Evolutionary conservation across 2,888 invertebrate species (phyloP).

Genomic region (Protonemura montana): DNA sequence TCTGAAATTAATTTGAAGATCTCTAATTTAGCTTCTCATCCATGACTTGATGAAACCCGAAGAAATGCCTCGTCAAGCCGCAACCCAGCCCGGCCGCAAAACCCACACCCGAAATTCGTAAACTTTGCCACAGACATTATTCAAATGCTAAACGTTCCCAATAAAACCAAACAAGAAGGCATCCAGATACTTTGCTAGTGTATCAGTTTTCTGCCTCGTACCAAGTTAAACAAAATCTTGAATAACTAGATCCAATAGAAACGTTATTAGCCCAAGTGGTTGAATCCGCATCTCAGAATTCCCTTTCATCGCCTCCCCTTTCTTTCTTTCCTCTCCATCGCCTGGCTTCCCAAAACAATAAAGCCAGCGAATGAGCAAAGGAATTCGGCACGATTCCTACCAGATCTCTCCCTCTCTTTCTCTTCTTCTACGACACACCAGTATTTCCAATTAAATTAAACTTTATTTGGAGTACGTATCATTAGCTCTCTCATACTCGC

Average conservation of each 20-base stretch:
- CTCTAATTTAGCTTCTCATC: slow-evolving; percentile 9
- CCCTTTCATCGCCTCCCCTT: background rate
- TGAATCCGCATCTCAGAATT: background rate
- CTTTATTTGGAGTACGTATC: slow-evolving; percentile 30
- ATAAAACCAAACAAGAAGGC: background rate
- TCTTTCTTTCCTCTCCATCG: background rate
- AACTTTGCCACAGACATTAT: background rate
- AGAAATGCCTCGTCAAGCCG: background rate
- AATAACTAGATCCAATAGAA: slow-evolving; percentile 23
- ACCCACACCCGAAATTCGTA: background rate
- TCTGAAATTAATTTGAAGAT: slow-evolving; percentile 16
- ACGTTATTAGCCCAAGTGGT: background rate
- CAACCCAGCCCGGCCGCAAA: background rate
- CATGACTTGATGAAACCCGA: background rate
- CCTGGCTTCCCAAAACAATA: background rate
- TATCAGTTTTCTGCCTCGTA: background rate
- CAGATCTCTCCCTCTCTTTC: background rate
- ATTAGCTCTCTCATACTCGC: slow-evolving; percentile 18
- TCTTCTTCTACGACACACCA: background rate
- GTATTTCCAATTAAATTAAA: background rate
- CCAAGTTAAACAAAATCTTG: slow-evolving; percentile 1
- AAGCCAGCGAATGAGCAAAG: background rate
- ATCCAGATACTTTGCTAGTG: background rate
- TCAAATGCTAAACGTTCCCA: background rate
- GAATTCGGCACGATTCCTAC: background rate